These are phyloP conservation scores for Falco rusticolus DNA, from an alignment of 2,797 vertebrate genomes.

Conservation along the genomic window DNA sequence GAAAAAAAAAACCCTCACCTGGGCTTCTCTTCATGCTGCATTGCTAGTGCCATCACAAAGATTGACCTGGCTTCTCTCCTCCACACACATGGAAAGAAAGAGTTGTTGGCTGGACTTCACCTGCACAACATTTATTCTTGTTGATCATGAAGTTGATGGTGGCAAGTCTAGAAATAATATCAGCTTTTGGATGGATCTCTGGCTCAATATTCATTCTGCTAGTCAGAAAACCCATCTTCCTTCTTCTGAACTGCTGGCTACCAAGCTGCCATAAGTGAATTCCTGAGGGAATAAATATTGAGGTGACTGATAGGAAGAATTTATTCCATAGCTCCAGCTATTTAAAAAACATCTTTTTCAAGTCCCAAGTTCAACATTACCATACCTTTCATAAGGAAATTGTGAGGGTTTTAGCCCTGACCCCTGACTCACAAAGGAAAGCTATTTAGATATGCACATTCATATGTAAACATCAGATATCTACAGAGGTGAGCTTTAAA, in stretches of 20 bases:
- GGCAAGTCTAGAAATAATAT: neutral
- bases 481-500: neutral
- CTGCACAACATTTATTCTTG: neutral
- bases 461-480: neutral
- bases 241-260: neutral
- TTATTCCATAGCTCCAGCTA: neutral
- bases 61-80: neutral
- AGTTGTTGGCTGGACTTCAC: neutral
- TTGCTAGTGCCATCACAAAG: neutral
- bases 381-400: neutral
- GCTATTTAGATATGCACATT: neutral
- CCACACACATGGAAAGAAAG: neutral
- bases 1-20: neutral
- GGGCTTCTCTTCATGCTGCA: neutral
- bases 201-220: neutral
- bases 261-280: neutral
- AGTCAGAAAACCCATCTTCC: neutral
- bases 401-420: neutral
- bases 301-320: neutral
- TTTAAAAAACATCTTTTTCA: neutral
- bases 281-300: neutral
- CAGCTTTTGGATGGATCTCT: neutral
- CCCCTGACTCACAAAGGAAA: neutral
- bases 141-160: neutral
- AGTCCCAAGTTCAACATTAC: neutral